Evolutionary conservation across 2,888 invertebrate genomes (phyloP), one percentile per base, ranked within the genome.

Genomic region (Habrosyne pyritoides): DNA sequence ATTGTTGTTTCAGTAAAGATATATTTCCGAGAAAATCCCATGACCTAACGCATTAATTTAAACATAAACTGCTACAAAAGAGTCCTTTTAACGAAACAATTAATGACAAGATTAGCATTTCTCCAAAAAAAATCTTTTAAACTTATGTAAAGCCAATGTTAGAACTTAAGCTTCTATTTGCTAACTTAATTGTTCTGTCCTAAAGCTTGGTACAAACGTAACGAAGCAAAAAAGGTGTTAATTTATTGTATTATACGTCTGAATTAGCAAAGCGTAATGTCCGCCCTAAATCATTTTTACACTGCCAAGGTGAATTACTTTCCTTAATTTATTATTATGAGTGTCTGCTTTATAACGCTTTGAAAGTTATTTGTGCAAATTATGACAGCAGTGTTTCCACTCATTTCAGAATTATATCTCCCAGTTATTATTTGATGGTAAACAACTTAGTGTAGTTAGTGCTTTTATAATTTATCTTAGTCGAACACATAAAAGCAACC

Each of bases 271-370:
- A 61, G 64, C 73, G 61, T 81, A 77, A 84, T 83, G 83, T 72
- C 61, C 57, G 55, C 53, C 55, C 59, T 85, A 84, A 85, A 85
- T 86, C 83, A 84, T 81, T 81, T 79, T 79, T 71, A 73, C 72
- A 67, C 71, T 66, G 67, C 65, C 57, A 69, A 68, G 63, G 68
- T 73, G 79, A 80, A 83, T 84, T 81, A 80, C 71, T 67, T 70
- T 59, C 60, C 56, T 60, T 73, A 77, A 83, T 84, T 86, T 83
- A 79, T 81, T 79, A 71, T 75, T 70, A 74, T 67, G 66, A 72
- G 69, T 69, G 71, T 73, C 67, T 59, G 60, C 72, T 75, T 68
- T 64, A 64, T 59, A 60, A 64, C 60, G 59, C 71, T 75, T 67
- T 66, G 63, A 57, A 60, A 63, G 63, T 62, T 66, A 71, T 67